Evolutionary conservation across 1,140 invertebrate species (phyloP), one percentile per base, ranked within the genome.

Genomic region (Orchesella cincta): DNA sequence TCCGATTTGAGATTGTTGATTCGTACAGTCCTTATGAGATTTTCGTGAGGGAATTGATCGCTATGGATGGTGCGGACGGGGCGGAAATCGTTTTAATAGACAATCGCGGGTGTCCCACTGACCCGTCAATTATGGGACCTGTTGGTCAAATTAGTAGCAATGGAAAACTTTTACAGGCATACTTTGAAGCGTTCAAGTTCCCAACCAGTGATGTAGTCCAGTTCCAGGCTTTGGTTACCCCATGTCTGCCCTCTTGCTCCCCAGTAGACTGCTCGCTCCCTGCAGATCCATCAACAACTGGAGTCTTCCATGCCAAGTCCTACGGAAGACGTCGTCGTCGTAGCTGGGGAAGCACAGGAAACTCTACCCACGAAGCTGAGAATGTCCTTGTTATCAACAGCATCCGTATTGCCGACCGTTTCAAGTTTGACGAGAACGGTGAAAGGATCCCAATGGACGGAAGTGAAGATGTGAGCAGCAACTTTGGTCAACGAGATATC

Each of bases 141-240:
- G 84, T 86, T 20, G 79, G 76, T 34, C 83, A 85, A 35, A 83
- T 86, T 0, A 80, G 83, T n/a, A 80, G 79, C 5, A 83, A 81
- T 33, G 84, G 85, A 1, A 85, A 86, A 76, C 81, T 83, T 1
- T 83, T 89, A 0, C 84, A 86, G 39, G 87, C 88, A n/a, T 85
- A 86, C 18, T 89, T 89, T 76, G 88, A 89, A 80, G 88, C 88
- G 1, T 89, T 89, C 81, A 89, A 89, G 81, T 89, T 89, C 82
- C 88, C 88, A 2, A 88, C 88, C 1, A 87, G 86, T 1, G 87
- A 88, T 39, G 84, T 88, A 5, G 88, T 89, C 1, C 88, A 89
- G 76, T 89, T 89, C 83, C 86, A 88, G 76, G 88, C 88, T 33
- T 79, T 89, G 5, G 86, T 89, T 1, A 88, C 88, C 0, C 88